These are phyloP conservation scores for Alcedo atthis DNA, from an alignment of 2,797 vertebrate species.

Conservation along the genomic window DNA sequence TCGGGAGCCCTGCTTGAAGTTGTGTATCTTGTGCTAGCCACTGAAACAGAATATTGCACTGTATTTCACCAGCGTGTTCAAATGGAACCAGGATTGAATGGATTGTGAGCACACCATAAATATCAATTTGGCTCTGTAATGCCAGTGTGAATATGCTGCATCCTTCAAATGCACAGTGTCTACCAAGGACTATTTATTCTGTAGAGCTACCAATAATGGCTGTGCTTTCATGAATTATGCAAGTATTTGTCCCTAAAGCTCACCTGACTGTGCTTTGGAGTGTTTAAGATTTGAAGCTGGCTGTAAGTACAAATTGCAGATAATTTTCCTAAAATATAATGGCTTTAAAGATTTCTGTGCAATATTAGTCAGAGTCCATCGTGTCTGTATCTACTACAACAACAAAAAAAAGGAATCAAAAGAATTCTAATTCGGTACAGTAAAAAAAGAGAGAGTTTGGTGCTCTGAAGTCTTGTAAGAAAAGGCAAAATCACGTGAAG, in stretches of 20 bases:
- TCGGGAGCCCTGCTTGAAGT: not conserved
- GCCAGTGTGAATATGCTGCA: slow-evolving; percentile 2
- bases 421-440: not conserved
- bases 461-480: not conserved
- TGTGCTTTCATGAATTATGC: slow-evolving; percentile 52
- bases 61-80: slow-evolving; percentile 31
- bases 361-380: not conserved
- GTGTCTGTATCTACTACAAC: not conserved
- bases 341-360: not conserved
- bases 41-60: slow-evolving; percentile 14
- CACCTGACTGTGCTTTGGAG: slow-evolving; percentile 18
- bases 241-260: slow-evolving; percentile 33
- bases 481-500: slow-evolving; percentile 10
- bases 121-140: slow-evolving; percentile 43
- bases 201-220: not conserved
- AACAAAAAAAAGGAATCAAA: not conserved
- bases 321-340: slow-evolving; percentile 21
- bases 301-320: not conserved
- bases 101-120: slow-evolving; percentile 43
- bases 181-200: slow-evolving; percentile 32
- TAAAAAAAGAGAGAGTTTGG: not conserved
- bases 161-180: slow-evolving; percentile 42
- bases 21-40: slow-evolving; percentile 1
- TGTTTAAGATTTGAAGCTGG: slow-evolving; percentile 25
- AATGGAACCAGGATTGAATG: slow-evolving; percentile 21